These are phyloP conservation scores for Atta colombica DNA, from an alignment of 1,140 invertebrate genomes.

Conservation along the genomic window DNA sequence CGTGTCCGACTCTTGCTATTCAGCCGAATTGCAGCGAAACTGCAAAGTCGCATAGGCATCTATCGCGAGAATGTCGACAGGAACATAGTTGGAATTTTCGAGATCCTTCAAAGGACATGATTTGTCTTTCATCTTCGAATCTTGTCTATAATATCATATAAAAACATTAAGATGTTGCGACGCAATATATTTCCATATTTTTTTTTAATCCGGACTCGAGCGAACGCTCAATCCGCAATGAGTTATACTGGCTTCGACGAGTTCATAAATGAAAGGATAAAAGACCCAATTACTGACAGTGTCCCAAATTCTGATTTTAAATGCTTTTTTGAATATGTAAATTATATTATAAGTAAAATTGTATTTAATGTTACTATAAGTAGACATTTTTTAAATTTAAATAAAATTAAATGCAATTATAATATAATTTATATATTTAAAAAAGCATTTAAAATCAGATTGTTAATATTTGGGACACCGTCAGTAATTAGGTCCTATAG, in stretches of 20 bases:
- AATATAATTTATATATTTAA: too few species aligned
- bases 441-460: too few species aligned
- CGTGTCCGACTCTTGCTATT: conserved; percentile 6
- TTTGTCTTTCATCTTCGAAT: not conserved
- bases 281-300: too few species aligned
- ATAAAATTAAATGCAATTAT: too few species aligned
- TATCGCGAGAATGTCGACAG: not conserved
- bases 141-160: not conserved
- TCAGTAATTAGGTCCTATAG: too few species aligned
- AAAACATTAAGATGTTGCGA: not conserved
- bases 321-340: too few species aligned
- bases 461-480: too few species aligned
- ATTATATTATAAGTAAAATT: too few species aligned
- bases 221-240: not conserved
- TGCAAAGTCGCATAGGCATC: not conserved
- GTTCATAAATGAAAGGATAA: too few species aligned
- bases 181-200: conserved; percentile 14
- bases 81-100: not conserved
- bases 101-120: not conserved
- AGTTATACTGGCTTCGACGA: not conserved
- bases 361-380: too few species aligned
- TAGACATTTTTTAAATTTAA: too few species aligned
- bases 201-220: conserved; percentile 8
- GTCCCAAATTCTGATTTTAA: too few species aligned
- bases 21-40: conserved; percentile 12